A percentile compares a stretch with the other conserved stretches of the same genome.
Conservation (phyloP, 2,888 invertebrate genomes). For the Pteria penguin region DNA sequence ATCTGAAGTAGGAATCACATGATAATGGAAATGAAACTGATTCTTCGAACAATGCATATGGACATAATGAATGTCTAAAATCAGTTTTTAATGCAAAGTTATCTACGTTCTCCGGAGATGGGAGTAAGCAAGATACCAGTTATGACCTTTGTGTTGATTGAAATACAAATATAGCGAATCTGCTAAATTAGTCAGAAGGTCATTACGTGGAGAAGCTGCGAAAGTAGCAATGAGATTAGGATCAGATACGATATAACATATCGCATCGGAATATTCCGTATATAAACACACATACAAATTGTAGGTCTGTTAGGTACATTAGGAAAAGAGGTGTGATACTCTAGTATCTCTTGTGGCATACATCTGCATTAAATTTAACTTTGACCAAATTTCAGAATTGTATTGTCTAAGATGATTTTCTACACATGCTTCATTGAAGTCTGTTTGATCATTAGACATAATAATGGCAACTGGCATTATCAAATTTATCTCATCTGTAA, state of each 20-base stretch:
- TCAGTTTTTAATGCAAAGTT: not conserved
- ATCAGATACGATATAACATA: not conserved
- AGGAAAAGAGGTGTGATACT: conserved; percentile 45
- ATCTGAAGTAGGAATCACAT: too few species aligned
- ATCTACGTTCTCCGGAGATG: conserved; percentile 3
- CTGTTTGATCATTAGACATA: conserved; percentile 34
- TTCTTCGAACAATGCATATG: too few species aligned
- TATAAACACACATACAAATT: not conserved
- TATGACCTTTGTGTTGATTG: conserved; percentile 7
- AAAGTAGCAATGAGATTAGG: conserved; percentile 7
- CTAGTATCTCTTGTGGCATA: conserved; percentile 34
- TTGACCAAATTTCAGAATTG: too few species aligned
- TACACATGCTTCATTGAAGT: conserved; percentile 2
- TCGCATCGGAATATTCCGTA: too few species aligned
- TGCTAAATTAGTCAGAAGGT: not conserved
- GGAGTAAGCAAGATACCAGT: too few species aligned
- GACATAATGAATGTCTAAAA: not conserved
- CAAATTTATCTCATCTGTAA: conserved; percentile 29
- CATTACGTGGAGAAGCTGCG: too few species aligned
- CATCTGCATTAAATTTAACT: not conserved
- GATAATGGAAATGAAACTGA: too few species aligned
- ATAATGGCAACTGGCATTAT: not conserved
- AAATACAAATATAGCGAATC: not conserved
- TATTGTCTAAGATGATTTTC: too few species aligned
- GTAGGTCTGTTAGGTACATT: conserved; percentile 43